Percentiles rank a stretch among this genome's conserved stretches.
phyloP scores from a whole-genome alignment of 2,888 invertebrate genomes.

The Spodoptera exigua region DNA sequence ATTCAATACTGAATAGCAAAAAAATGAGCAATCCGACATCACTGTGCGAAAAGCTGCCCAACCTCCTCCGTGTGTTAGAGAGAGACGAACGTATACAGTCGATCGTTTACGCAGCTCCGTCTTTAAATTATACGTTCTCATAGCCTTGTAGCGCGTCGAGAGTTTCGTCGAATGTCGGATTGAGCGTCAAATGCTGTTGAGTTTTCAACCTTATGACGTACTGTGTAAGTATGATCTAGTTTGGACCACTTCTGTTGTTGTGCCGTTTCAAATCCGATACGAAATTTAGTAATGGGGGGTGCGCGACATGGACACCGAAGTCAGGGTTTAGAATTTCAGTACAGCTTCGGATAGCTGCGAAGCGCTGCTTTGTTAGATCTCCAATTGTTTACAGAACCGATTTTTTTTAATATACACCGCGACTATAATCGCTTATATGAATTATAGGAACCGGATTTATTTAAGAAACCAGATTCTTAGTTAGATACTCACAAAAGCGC shows the following conservation, averaged over 20 bases:
- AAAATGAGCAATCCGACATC: constrained; percentile 84
- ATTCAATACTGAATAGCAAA: constrained; percentile 84
- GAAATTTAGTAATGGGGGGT: constrained; percentile 89
- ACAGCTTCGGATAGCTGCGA: constrained; percentile 88
- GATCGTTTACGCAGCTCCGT: constrained; percentile 75
- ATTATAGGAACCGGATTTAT: constrained; percentile 64
- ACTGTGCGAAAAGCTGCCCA: constrained; percentile 76
- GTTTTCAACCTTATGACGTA: constrained; percentile 54
- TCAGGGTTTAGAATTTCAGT: constrained; percentile 89
- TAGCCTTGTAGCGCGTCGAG: constrained; percentile 82
- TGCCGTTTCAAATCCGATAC: constrained; percentile 63
- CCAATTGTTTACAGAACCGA: constrained; percentile 84
- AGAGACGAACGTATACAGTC: constrained; percentile 71
- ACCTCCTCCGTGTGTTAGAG: constrained; percentile 67
- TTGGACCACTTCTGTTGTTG: constrained; percentile 41
- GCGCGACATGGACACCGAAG: constrained; percentile 88
- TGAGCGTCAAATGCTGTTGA: constrained; percentile 27
- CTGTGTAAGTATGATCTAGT: constrained; percentile 29
- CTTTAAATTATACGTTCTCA: constrained; percentile 90
- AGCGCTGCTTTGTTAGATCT: constrained; percentile 86
- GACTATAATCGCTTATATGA: constrained; percentile 62
- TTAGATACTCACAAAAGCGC: constrained; percentile 55
- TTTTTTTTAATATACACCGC: constrained; percentile 78
- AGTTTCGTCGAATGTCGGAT: constrained; percentile 64
- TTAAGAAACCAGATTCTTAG: constrained; percentile 60